phyloP scores from a whole-genome alignment of 2,113 vertebrate species.

The Sinocyclocheilus maitianheensis region DNA sequence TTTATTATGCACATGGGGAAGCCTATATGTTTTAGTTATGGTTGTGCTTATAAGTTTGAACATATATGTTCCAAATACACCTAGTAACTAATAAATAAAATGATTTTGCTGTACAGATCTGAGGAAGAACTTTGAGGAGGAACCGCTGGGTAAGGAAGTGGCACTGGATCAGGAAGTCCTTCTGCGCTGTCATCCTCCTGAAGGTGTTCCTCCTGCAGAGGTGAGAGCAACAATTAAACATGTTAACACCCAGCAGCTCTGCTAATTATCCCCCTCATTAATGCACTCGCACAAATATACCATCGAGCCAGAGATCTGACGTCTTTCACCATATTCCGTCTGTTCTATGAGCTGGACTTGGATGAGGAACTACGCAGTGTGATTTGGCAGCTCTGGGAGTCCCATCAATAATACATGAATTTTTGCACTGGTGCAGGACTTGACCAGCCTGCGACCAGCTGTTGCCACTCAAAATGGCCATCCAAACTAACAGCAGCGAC shows the following conservation, averaged over 20 bases:
- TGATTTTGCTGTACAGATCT: conserved; percentile 78
- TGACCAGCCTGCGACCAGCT: conserved; percentile 68
- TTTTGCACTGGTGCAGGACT: conserved; percentile 65
- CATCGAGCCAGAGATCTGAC: conserved; percentile 50
- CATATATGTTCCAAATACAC: neutral
- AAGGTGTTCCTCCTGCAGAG: conserved; percentile 92
- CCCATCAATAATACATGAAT: conserved; percentile 76
- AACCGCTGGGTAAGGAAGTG: conserved; percentile 91
- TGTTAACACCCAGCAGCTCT: conserved; percentile 61
- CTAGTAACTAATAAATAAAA: neutral
- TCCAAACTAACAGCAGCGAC: conserved; percentile 54
- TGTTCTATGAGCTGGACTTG: conserved; percentile 69
- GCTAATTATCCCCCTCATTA: conserved; percentile 74
- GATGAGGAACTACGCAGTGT: conserved; percentile 64
- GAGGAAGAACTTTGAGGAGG: conserved; percentile 97
- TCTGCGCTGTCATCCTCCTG: conserved; percentile 91
- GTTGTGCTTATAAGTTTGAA: neutral
- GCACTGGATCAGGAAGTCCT: conserved; percentile 93
- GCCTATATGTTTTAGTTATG: neutral
- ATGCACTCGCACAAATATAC: conserved; percentile 72
- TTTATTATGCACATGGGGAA: no score
- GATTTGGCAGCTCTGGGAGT: conserved; percentile 71
- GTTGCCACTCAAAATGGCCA: conserved; percentile 61
- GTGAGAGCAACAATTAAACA: conserved; percentile 75
- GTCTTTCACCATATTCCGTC: conserved; percentile 63